A percentile compares a stretch with the other conserved stretches of the same genome.
Evolutionary conservation across 2,888 invertebrate genomes (phyloP).

Genomic region (Orthosia gothica): DNA sequence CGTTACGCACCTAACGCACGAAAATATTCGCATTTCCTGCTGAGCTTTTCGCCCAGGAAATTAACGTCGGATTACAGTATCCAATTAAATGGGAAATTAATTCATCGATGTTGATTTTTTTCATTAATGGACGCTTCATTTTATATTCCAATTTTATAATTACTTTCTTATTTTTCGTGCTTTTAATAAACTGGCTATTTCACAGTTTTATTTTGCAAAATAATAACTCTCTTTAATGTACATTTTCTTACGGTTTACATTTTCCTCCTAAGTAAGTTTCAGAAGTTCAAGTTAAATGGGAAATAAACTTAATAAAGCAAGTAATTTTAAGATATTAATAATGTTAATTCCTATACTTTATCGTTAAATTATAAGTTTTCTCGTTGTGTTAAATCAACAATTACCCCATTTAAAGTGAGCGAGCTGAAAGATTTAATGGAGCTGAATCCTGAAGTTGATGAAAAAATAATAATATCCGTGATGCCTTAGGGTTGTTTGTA

Average conservation of each 20-base stretch:
- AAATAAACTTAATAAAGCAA: conserved; percentile 30
- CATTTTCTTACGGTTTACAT: conserved; percentile 23
- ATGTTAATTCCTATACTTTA: conserved; percentile 29
- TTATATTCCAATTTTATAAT: conserved; percentile 15
- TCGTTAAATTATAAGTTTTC: conserved; percentile 28
- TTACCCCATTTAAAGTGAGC: neutral
- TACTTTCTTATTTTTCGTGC: neutral
- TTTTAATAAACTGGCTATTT: conserved; percentile 15
- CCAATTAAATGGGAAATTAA: conserved; percentile 40
- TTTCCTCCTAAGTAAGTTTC: conserved; percentile 15
- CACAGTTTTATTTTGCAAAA: neutral
- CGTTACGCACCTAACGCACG: neutral
- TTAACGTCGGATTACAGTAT: conserved; percentile 41
- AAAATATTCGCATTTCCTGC: conserved; percentile 10
- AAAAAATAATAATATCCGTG: neutral
- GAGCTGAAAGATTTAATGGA: neutral
- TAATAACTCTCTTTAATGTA: conserved; percentile 5
- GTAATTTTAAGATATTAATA: conserved; percentile 30
- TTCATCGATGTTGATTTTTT: conserved; percentile 13
- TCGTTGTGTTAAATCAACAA: conserved; percentile 23
- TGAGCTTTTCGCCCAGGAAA: conserved; percentile 27
- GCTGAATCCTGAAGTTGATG: neutral
- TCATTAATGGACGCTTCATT: conserved; percentile 18
- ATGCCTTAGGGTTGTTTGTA: too few species aligned
- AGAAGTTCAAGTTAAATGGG: conserved; percentile 31